phyloP scores from a whole-genome alignment of 2,888 invertebrate species.

The Stenichneumon culpator region DNA sequence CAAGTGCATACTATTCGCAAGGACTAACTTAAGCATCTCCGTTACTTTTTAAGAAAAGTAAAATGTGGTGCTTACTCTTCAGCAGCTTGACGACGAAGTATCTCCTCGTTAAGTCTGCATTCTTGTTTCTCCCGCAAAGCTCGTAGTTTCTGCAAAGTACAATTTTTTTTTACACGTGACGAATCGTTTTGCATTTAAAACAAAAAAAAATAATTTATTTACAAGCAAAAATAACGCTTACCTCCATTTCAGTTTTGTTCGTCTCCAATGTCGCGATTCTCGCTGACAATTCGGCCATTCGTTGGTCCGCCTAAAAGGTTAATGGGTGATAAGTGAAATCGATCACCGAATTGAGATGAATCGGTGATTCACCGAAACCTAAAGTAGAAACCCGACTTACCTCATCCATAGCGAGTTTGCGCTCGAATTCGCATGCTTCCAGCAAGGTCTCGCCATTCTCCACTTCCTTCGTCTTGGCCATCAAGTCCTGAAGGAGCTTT shows the following conservation, averaged over 20 bases:
- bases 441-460: constrained; percentile 61
- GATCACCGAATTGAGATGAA: neutral
- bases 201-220: neutral
- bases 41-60: constrained; percentile 10
- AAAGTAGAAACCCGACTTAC: constrained; percentile 65
- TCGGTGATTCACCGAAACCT: neutral
- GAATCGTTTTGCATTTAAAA: neutral
- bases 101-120: constrained; percentile 58
- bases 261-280: constrained; percentile 55
- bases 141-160: constrained; percentile 49
- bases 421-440: constrained; percentile 60
- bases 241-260: constrained; percentile 49
- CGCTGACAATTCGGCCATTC: constrained; percentile 50
- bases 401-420: constrained; percentile 63
- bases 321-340: neutral
- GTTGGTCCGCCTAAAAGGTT: constrained; percentile 47
- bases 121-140: constrained; percentile 50
- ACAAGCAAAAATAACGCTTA: constrained; percentile 7
- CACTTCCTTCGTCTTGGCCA: constrained; percentile 49
- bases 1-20: too few species aligned
- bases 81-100: constrained; percentile 48
- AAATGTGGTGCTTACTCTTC: constrained; percentile 63
- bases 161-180: neutral
- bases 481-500: constrained; percentile 75
- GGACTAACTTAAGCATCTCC: too few species aligned